phyloP scores from a whole-genome alignment of 2,113 vertebrate species.

The Miniopterus natalensis region DNA sequence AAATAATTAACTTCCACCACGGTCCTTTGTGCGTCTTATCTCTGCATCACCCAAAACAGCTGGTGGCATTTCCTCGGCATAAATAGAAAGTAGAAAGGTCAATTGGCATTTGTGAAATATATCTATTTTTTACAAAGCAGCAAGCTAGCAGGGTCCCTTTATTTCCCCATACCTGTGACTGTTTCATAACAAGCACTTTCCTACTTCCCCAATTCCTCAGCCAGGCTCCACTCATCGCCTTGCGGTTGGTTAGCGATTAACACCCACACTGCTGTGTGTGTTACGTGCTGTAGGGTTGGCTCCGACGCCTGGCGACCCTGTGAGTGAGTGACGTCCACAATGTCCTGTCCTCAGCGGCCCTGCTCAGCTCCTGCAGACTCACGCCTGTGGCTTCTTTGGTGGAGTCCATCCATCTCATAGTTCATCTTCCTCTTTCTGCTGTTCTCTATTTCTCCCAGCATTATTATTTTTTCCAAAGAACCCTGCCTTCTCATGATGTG shows the following conservation, averaged over 20 bases:
- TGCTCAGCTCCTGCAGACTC: background rate
- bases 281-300: too few species aligned
- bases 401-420: too few species aligned
- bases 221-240: background rate
- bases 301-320: background rate
- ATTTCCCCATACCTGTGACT: background rate
- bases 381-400: too few species aligned
- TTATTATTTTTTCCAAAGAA: background rate
- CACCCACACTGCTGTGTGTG: background rate
- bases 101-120: slow-evolving; percentile 61
- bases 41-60: slow-evolving; percentile 69
- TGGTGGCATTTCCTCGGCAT: slow-evolving; percentile 73
- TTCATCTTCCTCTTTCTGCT: background rate
- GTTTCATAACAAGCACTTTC: background rate
- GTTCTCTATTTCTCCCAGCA: background rate
- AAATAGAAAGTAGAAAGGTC: slow-evolving; percentile 69
- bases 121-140: slow-evolving; percentile 19
- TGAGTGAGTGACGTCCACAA: background rate
- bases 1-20: slow-evolving; percentile 71
- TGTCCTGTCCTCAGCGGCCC: background rate
- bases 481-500: background rate
- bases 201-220: background rate
- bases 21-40: slow-evolving; percentile 64
- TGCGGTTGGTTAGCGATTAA: background rate
- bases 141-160: background rate